A percentile compares a stretch with the other conserved stretches of the same genome.
phyloP scores from a whole-genome alignment of 2,888 invertebrate species.

The Parasteatoda lunata region DNA sequence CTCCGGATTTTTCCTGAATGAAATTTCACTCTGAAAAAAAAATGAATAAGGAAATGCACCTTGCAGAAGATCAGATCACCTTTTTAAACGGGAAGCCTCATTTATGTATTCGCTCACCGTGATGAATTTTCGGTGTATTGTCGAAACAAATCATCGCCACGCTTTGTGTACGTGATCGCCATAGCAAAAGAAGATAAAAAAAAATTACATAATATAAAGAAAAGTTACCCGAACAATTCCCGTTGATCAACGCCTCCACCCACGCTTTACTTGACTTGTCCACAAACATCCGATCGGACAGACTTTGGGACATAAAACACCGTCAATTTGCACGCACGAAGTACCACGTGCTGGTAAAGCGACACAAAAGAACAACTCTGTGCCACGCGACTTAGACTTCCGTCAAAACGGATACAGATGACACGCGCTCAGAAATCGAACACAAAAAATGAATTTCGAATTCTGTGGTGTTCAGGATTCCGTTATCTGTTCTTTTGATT shows the following conservation, averaged over 20 bases:
- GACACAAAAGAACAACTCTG: conserved; percentile 11
- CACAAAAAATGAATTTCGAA: conserved; percentile 9
- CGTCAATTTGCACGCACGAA: conserved; percentile 14
- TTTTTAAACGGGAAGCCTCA: not conserved
- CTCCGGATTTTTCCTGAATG: too few species aligned
- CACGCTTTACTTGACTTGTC: not conserved
- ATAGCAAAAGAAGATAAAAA: not conserved
- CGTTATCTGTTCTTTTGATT: conserved; percentile 10
- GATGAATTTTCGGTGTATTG: not conserved
- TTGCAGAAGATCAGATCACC: not conserved
- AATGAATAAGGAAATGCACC: not conserved
- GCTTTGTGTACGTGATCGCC: conserved; percentile 5
- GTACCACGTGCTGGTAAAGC: conserved; percentile 1
- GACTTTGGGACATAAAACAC: conserved; percentile 4
- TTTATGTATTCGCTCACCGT: not conserved
- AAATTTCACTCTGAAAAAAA: too few species aligned
- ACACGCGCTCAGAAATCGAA: conserved; percentile 1
- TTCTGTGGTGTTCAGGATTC: not conserved
- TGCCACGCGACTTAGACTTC: conserved; percentile 9
- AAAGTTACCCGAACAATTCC: not conserved
- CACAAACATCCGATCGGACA: conserved; percentile 5
- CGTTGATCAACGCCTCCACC: not conserved
- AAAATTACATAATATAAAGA: too few species aligned
- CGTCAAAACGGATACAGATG: conserved; percentile 6
- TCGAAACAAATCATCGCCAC: conserved; percentile 2